Base-by-base conservation (phyloP, 92 coral and sea anemone genomes). In the Porites evermanni region DNA sequence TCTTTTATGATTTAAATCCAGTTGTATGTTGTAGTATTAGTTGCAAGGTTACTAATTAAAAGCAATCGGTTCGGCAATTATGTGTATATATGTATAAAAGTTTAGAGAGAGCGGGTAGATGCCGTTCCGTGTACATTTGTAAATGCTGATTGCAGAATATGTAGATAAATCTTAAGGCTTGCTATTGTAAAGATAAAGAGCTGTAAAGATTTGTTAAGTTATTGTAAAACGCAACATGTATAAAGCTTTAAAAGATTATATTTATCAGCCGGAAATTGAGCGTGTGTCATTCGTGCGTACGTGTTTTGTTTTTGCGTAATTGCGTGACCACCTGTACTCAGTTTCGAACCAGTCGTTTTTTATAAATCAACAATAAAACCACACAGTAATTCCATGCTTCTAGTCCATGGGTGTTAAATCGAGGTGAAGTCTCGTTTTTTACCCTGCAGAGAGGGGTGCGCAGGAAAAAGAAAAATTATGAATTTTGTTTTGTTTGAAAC, bases 201-300 rank as follows among this genome's bases (percentile, higher is more conserved):
- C 58, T 56, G 65, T 73, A 73, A 73, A 73, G 32, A 64, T 83
- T 47, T 72, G 59, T 70, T 73, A 83, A 83, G 80, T 83, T 83
- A 83, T 51, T 83, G 64, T 74, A 58, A 74, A 44, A 74, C 72
- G 87, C 80, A 32, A 13, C 44, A 51, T 74, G 87, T 83, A 63
- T 72, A 64, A n/a, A 83, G 80, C 87, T 19, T 38, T 38, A 38
- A 51, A 63, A 74, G 64, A 14, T 65, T 74, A 32, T 83, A 72
- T 83, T 72, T 73, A 74, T 20, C 16, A 50, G 61, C 87, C 87
- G 80, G 87, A 83, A 83, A 83, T 61, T 74, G 74, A 64, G 63
- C 87, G 80, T 74, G 87, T 83, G 87, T 83, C 80, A 47, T 73
- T 72, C 87, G 70, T 73, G 80, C 71, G 79, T 83, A 65, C 87